Evolutionary conservation across 2,888 invertebrate species (phyloP).

Genomic region (Scaptomyza polygonia): DNA sequence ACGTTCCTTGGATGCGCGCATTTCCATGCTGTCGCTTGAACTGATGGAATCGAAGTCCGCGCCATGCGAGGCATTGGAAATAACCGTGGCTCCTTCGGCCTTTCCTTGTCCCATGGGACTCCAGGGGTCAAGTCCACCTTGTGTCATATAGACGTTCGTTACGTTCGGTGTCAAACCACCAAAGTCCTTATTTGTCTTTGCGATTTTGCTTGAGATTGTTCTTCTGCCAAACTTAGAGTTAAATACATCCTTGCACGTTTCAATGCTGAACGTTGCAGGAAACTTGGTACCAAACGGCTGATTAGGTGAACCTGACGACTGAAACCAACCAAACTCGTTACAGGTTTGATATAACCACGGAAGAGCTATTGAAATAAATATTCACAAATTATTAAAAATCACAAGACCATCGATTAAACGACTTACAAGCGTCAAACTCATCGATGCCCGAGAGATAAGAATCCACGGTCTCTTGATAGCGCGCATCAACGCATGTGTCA

Average conservation of each 20-base stretch:
- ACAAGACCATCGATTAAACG: background rate
- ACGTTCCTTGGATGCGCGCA: slow-evolving; percentile 80
- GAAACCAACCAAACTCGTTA: slow-evolving; percentile 93
- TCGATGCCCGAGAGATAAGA: slow-evolving; percentile 57
- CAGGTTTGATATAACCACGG: slow-evolving; percentile 94
- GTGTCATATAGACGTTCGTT: slow-evolving; percentile 85
- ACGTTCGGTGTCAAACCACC: slow-evolving; percentile 85
- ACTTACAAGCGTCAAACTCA: slow-evolving; percentile 63
- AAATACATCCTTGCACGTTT: slow-evolving; percentile 79
- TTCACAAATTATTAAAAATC: background rate
- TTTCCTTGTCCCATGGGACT: slow-evolving; percentile 85
- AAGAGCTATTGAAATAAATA: slow-evolving; percentile 85
- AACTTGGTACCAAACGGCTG: slow-evolving; percentile 86
- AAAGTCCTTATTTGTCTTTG: slow-evolving; percentile 85
- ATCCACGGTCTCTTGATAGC: slow-evolving; percentile 63
- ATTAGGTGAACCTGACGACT: slow-evolving; percentile 87
- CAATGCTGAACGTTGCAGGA: slow-evolving; percentile 74
- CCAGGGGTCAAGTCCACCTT: slow-evolving; percentile 87
- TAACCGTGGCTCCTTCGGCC: slow-evolving; percentile 69
- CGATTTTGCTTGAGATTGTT: slow-evolving; percentile 55
- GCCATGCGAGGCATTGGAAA: slow-evolving; percentile 80
- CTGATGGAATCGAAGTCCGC: slow-evolving; percentile 79
- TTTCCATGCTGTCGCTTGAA: slow-evolving; percentile 66
- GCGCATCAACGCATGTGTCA: slow-evolving; percentile 65
- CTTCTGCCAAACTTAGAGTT: slow-evolving; percentile 64